A percentile compares a stretch with the other conserved stretches of the same genome.
Conservation (phyloP, 2,797 vertebrate species). For the Ptychadena robeensis region DNA sequence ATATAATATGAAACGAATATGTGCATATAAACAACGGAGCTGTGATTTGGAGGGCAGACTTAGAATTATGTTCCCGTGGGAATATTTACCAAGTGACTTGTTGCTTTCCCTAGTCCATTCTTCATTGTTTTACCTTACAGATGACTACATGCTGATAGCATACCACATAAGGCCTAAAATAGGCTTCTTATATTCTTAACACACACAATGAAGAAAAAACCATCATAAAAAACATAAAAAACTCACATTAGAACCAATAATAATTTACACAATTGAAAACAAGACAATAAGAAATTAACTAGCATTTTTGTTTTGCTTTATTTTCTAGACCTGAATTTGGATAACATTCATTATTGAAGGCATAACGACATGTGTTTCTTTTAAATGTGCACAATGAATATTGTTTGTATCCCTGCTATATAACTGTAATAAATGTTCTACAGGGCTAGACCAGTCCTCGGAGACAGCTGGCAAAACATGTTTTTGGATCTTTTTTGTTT, state of each 20-base stretch:
- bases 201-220: slow-evolving; percentile 55
- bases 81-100: slow-evolving; percentile 65
- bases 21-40: slow-evolving; percentile 27
- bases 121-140: slow-evolving; percentile 67
- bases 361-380: neutral
- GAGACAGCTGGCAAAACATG: neutral
- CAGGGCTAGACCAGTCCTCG: neutral
- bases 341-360: neutral
- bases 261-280: neutral
- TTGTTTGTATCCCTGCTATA: neutral
- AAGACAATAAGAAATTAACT: neutral
- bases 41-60: slow-evolving; percentile 65
- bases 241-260: neutral
- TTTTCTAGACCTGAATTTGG: neutral
- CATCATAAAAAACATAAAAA: neutral
- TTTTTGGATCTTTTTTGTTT: neutral
- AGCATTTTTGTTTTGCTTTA: neutral
- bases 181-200: slow-evolving; percentile 41
- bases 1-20: slow-evolving; percentile 24
- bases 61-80: slow-evolving; percentile 67
- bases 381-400: neutral
- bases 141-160: slow-evolving; percentile 66
- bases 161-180: slow-evolving; percentile 63
- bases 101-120: slow-evolving; percentile 66
- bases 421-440: neutral